These are phyloP conservation scores for Meandrusa payeni DNA, from an alignment of 2,888 invertebrate genomes.

Conservation along the genomic window DNA sequence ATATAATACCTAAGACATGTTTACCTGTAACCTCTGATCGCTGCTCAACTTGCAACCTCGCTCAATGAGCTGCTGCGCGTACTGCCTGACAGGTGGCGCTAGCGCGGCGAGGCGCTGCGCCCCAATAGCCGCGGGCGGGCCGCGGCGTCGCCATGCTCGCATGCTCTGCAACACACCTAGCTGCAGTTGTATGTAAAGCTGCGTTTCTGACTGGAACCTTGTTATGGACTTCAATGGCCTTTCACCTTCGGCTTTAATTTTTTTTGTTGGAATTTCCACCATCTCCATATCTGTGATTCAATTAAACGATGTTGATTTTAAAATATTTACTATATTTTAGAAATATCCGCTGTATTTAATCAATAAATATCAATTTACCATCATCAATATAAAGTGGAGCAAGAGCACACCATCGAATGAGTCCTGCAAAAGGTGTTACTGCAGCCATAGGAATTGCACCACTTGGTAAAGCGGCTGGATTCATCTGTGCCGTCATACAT, in stretches of 20 bases:
- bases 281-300: constrained; percentile 57
- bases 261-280: constrained; percentile 60
- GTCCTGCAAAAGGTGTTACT: constrained; percentile 89
- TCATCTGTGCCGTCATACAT: constrained; percentile 85
- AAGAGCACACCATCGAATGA: constrained; percentile 88
- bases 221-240: constrained; percentile 44
- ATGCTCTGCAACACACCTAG: constrained; percentile 84
- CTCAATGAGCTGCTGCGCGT: constrained; percentile 54
- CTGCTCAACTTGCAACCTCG: constrained; percentile 55
- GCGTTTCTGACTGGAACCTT: constrained; percentile 48
- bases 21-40: constrained; percentile 65
- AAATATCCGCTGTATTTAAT: too few species aligned
- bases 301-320: too few species aligned
- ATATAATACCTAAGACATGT: too few species aligned
- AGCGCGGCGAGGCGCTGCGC: constrained; percentile 82
- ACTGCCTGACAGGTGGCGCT: constrained; percentile 64
- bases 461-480: constrained; percentile 84
- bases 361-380: constrained; percentile 40
- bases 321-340: too few species aligned
- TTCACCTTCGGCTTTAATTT: constrained; percentile 64
- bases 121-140: constrained; percentile 82
- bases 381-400: constrained; percentile 80
- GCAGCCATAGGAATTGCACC: constrained; percentile 93
- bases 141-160: constrained; percentile 69
- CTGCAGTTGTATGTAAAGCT: constrained; percentile 84